Conservation (phyloP, 2,113 vertebrate species). For the Sula dactylatra region DNA sequence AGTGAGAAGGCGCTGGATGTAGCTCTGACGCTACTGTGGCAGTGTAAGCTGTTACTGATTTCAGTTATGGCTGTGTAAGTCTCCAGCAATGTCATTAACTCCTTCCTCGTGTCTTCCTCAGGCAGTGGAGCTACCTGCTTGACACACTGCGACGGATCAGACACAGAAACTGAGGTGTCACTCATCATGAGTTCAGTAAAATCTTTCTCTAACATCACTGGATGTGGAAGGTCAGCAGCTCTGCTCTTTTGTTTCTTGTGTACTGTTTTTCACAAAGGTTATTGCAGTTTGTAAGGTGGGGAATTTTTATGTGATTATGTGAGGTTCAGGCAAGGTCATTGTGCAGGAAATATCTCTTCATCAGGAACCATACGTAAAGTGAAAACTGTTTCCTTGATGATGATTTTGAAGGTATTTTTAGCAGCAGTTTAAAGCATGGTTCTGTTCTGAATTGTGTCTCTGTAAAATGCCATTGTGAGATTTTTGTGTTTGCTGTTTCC, state of each 20-base stretch:
- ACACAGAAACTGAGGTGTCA: conserved; percentile 84
- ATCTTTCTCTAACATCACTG: conserved; percentile 70
- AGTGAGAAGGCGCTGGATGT: neutral
- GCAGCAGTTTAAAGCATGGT: neutral
- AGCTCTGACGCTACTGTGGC: rapidly evolving
- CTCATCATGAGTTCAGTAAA: conserved; percentile 82
- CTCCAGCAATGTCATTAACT: neutral
- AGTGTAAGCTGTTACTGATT: rapidly evolving
- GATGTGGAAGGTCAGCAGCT: conserved; percentile 85
- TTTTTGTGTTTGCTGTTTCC: neutral
- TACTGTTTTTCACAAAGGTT: neutral
- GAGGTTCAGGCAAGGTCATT: neutral
- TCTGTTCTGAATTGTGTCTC: neutral
- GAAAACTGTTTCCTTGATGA: neutral
- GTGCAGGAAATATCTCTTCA: neutral
- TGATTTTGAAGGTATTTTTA: neutral
- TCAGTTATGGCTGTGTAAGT: rapidly evolving
- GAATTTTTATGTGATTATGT: too few relatives aligned
- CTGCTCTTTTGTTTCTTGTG: neutral
- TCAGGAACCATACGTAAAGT: neutral
- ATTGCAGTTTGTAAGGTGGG: neutral
- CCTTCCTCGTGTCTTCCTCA: conserved; percentile 28
- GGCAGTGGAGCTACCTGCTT: conserved; percentile 91
- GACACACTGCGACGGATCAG: conserved; percentile 90
- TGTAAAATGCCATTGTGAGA: neutral